phyloP scores from a whole-genome alignment of 2,113 vertebrate genomes.

The Zeus faber region DNA sequence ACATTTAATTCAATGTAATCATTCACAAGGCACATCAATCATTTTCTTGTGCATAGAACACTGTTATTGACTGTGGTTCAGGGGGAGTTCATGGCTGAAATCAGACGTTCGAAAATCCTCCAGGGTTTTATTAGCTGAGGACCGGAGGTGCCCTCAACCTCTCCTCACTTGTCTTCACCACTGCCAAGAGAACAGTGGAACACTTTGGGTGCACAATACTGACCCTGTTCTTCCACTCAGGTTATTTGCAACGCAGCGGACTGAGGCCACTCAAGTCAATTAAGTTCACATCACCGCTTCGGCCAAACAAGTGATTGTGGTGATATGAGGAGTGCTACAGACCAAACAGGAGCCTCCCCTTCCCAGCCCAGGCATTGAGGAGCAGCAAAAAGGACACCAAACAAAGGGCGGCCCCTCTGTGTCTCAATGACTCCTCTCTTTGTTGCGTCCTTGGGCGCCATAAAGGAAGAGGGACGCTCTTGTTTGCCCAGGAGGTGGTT shows the following conservation, averaged over 20 bases:
- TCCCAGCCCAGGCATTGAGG: conserved; percentile 86
- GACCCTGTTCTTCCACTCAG: conserved; percentile 57
- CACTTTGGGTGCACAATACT: conserved; percentile 59
- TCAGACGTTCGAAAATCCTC: conserved; percentile 42
- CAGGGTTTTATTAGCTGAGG: conserved; percentile 46
- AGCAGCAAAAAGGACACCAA: conserved; percentile 88
- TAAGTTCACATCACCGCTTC: conserved; percentile 98
- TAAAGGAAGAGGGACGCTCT: conserved; percentile 95
- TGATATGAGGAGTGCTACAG: conserved; percentile 86
- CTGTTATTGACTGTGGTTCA: no score
- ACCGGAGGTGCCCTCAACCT: conserved; percentile 23
- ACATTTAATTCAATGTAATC: no score
- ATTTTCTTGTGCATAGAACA: no score
- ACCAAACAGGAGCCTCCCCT: conserved; percentile 90
- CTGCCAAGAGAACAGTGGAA: conserved; percentile 34
- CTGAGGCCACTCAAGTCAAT: conserved; percentile 90
- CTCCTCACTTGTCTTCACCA: conserved; percentile 47
- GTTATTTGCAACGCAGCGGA: conserved; percentile 63
- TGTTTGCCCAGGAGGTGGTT: conserved; percentile 96
- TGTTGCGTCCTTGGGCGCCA: conserved; percentile 84
- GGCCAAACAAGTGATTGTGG: conserved; percentile 89
- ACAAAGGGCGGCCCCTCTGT: conserved; percentile 91
- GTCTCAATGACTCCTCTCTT: conserved; percentile 87
- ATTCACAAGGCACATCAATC: no score
- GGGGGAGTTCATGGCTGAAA: conserved; percentile 16